A percentile compares a stretch with the other conserved stretches of the same genome.
These are phyloP conservation scores for Hermaeophaga mercurialis DNA, from an alignment of 2,888 invertebrate genomes.

Conservation along the genomic window DNA sequence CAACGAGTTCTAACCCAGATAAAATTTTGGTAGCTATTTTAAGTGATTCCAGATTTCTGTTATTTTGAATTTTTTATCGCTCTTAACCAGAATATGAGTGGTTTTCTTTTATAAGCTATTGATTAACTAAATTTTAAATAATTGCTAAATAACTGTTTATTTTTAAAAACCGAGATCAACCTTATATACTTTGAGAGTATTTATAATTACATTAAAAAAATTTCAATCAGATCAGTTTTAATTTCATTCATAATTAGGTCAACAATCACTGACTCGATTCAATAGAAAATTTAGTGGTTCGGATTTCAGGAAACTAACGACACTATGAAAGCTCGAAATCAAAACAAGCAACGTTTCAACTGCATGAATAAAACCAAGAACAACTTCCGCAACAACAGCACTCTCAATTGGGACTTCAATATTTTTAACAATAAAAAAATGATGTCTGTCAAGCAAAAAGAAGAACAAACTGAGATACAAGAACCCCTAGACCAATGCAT, in stretches of 20 bases:
- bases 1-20: too few species aligned
- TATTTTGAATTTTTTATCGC: too few species aligned
- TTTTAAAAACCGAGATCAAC: too few species aligned
- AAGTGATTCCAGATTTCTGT: too few species aligned
- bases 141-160: too few species aligned
- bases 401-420: conserved; percentile 63
- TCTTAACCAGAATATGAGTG: too few species aligned
- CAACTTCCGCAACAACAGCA: conserved; percentile 48
- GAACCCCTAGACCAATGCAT: conserved; percentile 25
- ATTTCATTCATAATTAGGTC: not conserved
- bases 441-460: conserved; percentile 2
- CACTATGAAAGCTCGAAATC: conserved; percentile 32
- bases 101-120: too few species aligned
- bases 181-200: too few species aligned
- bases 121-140: too few species aligned
- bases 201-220: too few species aligned
- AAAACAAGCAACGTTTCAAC: conserved; percentile 34
- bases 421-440: conserved; percentile 49
- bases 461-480: not conserved
- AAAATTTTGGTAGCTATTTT: too few species aligned
- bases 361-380: conserved; percentile 31
- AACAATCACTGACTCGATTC: not conserved
- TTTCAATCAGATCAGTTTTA: too few species aligned
- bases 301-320: conserved; percentile 39
- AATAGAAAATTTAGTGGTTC: not conserved